These are phyloP conservation scores for Atethmia centrago DNA, from an alignment of 2,888 invertebrate genomes.

Conservation along the genomic window DNA sequence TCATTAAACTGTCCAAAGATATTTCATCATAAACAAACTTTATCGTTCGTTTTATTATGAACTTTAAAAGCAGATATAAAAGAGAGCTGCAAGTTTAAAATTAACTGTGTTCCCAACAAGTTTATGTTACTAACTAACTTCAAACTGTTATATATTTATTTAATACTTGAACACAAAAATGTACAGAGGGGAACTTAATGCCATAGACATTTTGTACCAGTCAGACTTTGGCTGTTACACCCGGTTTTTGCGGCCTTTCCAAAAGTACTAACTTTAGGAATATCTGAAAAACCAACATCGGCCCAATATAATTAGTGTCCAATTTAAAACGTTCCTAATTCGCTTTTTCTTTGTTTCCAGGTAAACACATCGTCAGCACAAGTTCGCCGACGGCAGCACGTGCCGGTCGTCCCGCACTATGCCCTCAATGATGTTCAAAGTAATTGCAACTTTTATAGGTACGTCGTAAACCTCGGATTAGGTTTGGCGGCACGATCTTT, in stretches of 20 bases:
- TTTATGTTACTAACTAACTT: conserved; percentile 8
- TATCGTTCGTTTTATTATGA: conserved; percentile 18
- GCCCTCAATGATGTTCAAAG: conserved; percentile 48
- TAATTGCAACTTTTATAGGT: conserved; percentile 67
- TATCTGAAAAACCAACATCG: conserved; percentile 12
- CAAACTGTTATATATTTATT: not conserved
- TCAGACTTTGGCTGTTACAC: not conserved
- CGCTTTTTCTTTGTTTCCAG: conserved; percentile 58
- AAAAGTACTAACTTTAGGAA: conserved; percentile 19
- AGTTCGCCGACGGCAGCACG: conserved; percentile 39
- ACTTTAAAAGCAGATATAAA: conserved; percentile 38
- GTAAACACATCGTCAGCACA: conserved; percentile 45
- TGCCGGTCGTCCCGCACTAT: conserved; percentile 25
- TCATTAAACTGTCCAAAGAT: conserved; percentile 22
- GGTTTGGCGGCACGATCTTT: conserved; percentile 48
- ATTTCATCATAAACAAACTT: conserved; percentile 47
- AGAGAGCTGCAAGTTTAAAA: conserved; percentile 22
- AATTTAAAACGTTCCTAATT: conserved; percentile 47
- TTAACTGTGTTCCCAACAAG: conserved; percentile 5
- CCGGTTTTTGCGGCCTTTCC: not conserved
- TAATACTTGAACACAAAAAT: not conserved
- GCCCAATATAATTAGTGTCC: conserved; percentile 5
- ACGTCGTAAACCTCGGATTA: conserved; percentile 63
- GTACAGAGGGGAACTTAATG: not conserved
- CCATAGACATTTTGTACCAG: not conserved